Conservation (phyloP, 2,113 vertebrate species). For the Takifugu bimaculatus region DNA sequence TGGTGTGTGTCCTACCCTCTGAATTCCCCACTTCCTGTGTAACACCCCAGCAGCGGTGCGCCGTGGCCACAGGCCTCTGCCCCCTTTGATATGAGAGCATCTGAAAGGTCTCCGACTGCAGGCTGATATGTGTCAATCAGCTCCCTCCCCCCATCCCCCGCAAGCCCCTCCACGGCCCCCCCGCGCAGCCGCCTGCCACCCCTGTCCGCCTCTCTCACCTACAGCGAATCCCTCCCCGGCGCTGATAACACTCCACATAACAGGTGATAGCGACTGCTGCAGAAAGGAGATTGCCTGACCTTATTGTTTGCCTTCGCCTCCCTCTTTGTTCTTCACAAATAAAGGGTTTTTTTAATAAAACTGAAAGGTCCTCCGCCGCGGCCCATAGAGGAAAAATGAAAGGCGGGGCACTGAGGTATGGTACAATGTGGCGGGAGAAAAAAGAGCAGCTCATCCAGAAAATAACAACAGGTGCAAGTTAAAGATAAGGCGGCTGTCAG, state of each 20-base stretch:
- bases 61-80: constrained; percentile 46
- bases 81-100: constrained; percentile 74
- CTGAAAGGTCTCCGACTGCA: constrained; percentile 77
- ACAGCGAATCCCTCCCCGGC: constrained; percentile 77
- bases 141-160: constrained; percentile 45
- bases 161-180: constrained; percentile 50
- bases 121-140: constrained; percentile 77
- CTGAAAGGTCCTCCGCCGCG: constrained; percentile 94
- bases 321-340: constrained; percentile 99
- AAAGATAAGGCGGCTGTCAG: constrained; percentile 99
- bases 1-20: constrained; percentile 33
- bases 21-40: constrained; percentile 40
- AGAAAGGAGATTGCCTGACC: constrained; percentile 98
- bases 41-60: constrained; percentile 50
- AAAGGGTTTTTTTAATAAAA: constrained; percentile 99
- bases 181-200: constrained; percentile 35
- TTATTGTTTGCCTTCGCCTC: constrained; percentile 97
- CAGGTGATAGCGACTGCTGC: constrained; percentile 99
- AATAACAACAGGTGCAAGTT: constrained; percentile 99
- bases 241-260: constrained; percentile 97
- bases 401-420: constrained; percentile 99
- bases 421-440: constrained; percentile 86
- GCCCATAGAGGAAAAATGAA: constrained; percentile 98
- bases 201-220: constrained; percentile 63
- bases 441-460: constrained; percentile 99